Percentiles rank a stretch among this genome's conserved stretches.
Evolutionary conservation across 2,113 vertebrate genomes (phyloP).

Genomic region (Gambusia holbrooki): DNA sequence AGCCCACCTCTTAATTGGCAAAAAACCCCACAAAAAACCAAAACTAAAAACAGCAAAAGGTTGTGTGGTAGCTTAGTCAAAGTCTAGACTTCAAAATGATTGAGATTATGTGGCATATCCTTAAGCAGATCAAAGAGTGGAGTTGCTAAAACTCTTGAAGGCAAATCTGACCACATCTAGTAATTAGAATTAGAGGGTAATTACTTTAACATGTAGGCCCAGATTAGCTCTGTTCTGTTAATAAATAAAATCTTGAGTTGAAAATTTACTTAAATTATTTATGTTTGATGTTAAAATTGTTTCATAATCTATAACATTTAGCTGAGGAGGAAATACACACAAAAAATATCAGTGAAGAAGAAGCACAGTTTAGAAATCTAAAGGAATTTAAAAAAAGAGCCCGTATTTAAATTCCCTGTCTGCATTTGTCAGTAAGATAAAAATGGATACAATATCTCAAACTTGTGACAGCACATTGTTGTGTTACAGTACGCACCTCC

Average conservation of each 20-base stretch:
- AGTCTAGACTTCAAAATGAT: neutral
- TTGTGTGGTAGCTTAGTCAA: neutral
- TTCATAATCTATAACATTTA: neutral
- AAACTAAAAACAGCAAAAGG: neutral
- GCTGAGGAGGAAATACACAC: neutral
- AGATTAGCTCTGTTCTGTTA: no score
- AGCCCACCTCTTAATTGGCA: neutral
- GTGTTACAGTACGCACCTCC: conserved; percentile 19
- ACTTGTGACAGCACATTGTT: neutral
- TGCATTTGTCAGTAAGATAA: neutral
- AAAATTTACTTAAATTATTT: neutral
- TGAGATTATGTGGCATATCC: neutral
- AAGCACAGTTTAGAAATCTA: neutral
- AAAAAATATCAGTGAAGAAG: neutral
- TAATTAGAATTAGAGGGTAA: no score
- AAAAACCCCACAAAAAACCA: no score
- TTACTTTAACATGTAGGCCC: no score
- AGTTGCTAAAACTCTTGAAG: neutral
- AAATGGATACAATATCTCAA: conserved; percentile 2
- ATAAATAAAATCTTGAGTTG: neutral
- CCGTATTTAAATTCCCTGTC: no score
- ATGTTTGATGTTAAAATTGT: neutral
- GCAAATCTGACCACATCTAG: neutral
- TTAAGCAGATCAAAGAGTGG: no score
- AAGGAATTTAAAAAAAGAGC: neutral